Conservation (phyloP, 30 jellyfish, hydroid and myxozoan species). For the Aurelia aurita region DNA sequence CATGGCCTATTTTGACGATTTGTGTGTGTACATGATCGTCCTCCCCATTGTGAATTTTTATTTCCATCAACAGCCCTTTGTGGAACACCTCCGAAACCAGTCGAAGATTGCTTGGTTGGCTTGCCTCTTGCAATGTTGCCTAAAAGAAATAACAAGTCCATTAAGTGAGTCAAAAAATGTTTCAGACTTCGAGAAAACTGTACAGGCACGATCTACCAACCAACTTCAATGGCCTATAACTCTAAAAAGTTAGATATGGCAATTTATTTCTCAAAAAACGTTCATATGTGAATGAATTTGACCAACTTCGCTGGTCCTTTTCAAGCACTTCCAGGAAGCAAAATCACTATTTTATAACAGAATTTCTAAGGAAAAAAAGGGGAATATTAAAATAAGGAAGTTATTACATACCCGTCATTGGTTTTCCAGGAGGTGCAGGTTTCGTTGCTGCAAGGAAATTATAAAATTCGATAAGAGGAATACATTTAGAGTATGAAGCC, state of each 20-base stretch:
- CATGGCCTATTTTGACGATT: conserved; percentile 44
- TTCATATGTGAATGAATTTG: too few species aligned
- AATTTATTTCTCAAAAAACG: too few species aligned
- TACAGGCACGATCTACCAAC: too few species aligned
- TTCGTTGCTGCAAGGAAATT: conserved; percentile 3
- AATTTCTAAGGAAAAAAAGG: too few species aligned
- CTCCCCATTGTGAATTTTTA: conserved; percentile 36
- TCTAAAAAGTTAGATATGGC: too few species aligned
- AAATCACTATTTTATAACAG: too few species aligned
- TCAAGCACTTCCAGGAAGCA: too few species aligned
- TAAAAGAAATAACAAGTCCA: background rate
- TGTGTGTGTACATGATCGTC: conserved; percentile 65
- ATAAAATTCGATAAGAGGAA: too few species aligned
- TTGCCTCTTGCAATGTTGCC: conserved; percentile 65
- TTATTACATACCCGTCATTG: conserved; percentile 7
- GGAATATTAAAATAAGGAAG: too few species aligned
- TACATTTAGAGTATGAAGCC: too few species aligned
- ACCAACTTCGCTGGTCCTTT: too few species aligned
- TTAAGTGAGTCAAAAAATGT: background rate
- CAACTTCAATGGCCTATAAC: too few species aligned
- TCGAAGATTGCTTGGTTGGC: conserved; percentile 56
- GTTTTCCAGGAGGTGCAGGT: conserved; percentile 27
- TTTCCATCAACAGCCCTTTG: conserved; percentile 66
- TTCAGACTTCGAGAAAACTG: background rate
- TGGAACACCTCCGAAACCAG: conserved; percentile 50